Percentiles rank a stretch among this genome's conserved stretches.
Evolutionary conservation across 92 coral and sea anemone genomes (phyloP).

Genomic region (Porites cylindrica): DNA sequence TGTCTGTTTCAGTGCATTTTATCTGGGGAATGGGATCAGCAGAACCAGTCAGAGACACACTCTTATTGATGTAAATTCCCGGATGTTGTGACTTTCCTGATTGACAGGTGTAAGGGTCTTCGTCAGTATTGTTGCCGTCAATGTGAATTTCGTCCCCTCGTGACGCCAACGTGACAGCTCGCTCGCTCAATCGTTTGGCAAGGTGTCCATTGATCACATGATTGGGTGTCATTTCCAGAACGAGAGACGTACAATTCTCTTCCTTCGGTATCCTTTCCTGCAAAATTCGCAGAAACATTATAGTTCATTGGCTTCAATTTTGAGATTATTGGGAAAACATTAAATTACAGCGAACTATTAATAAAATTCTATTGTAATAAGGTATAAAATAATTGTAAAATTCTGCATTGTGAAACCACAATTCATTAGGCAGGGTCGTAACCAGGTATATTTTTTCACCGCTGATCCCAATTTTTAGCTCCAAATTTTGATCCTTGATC

Average conservation of each 20-base stretch:
- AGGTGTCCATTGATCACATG: background rate
- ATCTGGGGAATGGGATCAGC: background rate
- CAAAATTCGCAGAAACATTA: background rate
- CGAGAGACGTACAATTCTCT: background rate
- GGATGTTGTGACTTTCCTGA: slow-evolving; percentile 4
- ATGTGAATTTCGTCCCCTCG: slow-evolving; percentile 17
- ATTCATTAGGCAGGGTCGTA: too few relatives aligned
- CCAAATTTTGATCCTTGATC: too few relatives aligned
- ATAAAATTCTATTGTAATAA: too few relatives aligned
- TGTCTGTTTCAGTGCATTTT: background rate
- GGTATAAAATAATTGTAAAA: too few relatives aligned
- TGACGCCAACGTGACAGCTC: background rate
- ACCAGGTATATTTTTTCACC: too few relatives aligned
- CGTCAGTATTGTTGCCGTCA: slow-evolving; percentile 48
- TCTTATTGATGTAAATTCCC: slow-evolving; percentile 28
- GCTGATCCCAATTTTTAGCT: too few relatives aligned
- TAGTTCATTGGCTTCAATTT: too few relatives aligned
- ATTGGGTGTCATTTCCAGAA: background rate
- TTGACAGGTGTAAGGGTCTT: slow-evolving; percentile 30
- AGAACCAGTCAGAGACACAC: slow-evolving; percentile 13
- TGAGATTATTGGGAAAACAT: too few relatives aligned
- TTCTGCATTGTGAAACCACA: too few relatives aligned
- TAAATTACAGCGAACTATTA: too few relatives aligned
- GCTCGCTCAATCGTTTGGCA: background rate
- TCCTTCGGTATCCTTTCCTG: background rate